Evolutionary conservation across 2,797 vertebrate species (phyloP).

Genomic region (Myripristis jacobus): DNA sequence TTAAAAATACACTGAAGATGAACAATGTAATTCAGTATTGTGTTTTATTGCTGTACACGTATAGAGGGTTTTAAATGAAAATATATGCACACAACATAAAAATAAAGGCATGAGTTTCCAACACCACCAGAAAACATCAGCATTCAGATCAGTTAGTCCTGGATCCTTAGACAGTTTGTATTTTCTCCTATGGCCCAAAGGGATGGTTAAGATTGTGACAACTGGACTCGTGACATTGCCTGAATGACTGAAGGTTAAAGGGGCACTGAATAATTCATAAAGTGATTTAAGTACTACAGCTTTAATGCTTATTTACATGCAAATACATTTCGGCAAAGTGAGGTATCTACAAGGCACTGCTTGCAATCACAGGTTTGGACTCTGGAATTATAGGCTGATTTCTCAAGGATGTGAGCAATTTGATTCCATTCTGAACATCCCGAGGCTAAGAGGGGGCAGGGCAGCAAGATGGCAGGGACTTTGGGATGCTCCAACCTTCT

Average conservation of each 20-base stretch:
- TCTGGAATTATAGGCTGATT: background rate
- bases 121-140: background rate
- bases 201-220: no score
- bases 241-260: background rate
- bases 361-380: background rate
- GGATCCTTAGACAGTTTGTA: background rate
- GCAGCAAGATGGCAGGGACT: background rate
- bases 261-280: background rate
- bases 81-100: conserved; percentile 25
- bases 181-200: no score
- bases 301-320: background rate
- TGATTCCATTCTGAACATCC: background rate
- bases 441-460: background rate
- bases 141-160: background rate
- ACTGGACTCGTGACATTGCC: background rate
- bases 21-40: background rate
- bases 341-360: background rate
- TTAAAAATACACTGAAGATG: conserved; percentile 22
- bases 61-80: conserved; percentile 31
- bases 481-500: background rate
- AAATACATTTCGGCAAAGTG: background rate
- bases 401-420: background rate
- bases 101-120: conserved; percentile 2
- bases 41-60: conserved; percentile 51
- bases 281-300: background rate